Conservation (phyloP, 2,888 invertebrate genomes). For the Tiliacea citrago region DNA sequence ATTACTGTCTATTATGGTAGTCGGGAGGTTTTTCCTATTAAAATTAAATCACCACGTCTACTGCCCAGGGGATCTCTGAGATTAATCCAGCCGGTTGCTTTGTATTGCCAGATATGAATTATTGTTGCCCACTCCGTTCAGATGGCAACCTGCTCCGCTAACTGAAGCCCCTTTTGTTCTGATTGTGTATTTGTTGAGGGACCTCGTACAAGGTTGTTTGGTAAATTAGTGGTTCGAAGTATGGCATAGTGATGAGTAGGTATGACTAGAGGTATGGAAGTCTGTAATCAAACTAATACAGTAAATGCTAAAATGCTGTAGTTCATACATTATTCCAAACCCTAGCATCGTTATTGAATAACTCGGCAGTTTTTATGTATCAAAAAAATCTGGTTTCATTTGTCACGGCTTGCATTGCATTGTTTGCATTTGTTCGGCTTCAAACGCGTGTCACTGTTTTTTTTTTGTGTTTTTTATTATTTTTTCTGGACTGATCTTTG, state of each 20-base stretch:
- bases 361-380: too few species aligned
- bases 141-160: conserved; percentile 53
- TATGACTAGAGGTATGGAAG: neutral
- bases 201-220: conserved; percentile 18
- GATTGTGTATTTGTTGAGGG: conserved; percentile 45
- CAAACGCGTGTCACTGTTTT: too few species aligned
- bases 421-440: too few species aligned
- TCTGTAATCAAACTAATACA: neutral
- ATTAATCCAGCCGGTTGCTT: conserved; percentile 72
- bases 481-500: too few species aligned
- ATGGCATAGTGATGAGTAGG: conserved; percentile 9
- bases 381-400: too few species aligned
- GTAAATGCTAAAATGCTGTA: too few species aligned
- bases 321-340: too few species aligned
- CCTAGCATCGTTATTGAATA: too few species aligned
- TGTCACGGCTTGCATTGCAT: too few species aligned
- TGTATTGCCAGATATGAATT: conserved; percentile 72
- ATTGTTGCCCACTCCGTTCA: conserved; percentile 62
- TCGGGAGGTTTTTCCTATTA: conserved; percentile 74
- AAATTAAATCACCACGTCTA: conserved; percentile 77
- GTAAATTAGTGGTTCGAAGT: conserved; percentile 12
- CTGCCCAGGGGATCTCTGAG: conserved; percentile 67
- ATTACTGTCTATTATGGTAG: conserved; percentile 65
- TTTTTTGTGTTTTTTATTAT: too few species aligned
- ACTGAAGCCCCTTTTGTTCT: conserved; percentile 54